A percentile compares a stretch with the other conserved stretches of the same genome.
Conservation (phyloP, 2,888 invertebrate species). For the Acanthosoma haemorrhoidale region DNA sequence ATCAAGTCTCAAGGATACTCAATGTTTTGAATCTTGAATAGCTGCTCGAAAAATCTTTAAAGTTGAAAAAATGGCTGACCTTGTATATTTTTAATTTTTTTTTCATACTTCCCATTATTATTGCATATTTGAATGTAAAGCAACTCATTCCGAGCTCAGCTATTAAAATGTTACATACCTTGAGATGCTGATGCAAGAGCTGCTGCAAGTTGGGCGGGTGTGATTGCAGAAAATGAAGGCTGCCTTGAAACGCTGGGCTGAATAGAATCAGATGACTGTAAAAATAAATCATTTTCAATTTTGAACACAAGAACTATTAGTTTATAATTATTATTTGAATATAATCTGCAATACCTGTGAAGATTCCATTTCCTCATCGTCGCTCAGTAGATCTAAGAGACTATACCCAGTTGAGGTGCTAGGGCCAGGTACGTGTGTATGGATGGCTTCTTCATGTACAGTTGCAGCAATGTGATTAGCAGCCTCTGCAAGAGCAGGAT, state of each 20-base stretch:
- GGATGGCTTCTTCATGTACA: conserved; percentile 48
- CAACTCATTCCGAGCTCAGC: too few species aligned
- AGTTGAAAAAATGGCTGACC: too few species aligned
- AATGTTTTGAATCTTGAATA: too few species aligned
- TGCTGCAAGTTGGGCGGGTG: conserved; percentile 67
- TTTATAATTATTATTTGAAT: not conserved
- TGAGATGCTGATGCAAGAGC: conserved; percentile 60
- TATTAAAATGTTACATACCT: too few species aligned
- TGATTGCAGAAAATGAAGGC: conserved; percentile 53
- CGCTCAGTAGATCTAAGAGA: conserved; percentile 53
- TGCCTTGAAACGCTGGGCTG: conserved; percentile 43
- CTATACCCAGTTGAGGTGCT: conserved; percentile 48
- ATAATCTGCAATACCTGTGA: conserved; percentile 41
- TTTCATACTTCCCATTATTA: too few species aligned
- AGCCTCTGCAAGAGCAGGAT: conserved; percentile 66
- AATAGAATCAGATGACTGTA: conserved; percentile 49
- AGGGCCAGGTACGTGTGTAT: conserved; percentile 41
- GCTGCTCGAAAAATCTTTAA: too few species aligned
- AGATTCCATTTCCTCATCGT: conserved; percentile 54
- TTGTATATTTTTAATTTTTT: too few species aligned
- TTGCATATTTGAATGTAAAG: too few species aligned
- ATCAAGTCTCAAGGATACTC: too few species aligned
- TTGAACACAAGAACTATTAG: too few species aligned
- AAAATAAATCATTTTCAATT: not conserved
- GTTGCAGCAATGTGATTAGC: conserved; percentile 60